A percentile compares a stretch with the other conserved stretches of the same genome.
phyloP scores from a whole-genome alignment of 2,113 vertebrate genomes.

The Cervus canadensis region DNA sequence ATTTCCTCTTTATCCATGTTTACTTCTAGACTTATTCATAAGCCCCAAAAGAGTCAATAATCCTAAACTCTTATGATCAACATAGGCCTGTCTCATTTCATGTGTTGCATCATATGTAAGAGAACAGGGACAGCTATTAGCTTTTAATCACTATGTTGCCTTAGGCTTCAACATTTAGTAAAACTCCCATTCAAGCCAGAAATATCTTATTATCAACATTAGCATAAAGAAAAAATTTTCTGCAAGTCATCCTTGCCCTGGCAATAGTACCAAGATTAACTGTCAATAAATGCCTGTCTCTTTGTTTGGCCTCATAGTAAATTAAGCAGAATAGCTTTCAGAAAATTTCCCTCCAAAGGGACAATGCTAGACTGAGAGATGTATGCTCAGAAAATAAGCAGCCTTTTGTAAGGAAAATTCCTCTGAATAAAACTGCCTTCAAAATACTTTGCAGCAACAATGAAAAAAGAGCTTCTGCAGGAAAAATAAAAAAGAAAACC shows the following conservation, averaged over 20 bases:
- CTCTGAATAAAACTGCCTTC: constrained; percentile 39
- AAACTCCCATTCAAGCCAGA: not conserved
- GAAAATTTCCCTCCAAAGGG: constrained; percentile 38
- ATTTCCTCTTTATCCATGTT: not conserved
- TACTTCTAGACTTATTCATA: not conserved
- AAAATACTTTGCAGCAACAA: constrained; percentile 12
- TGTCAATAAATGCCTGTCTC: constrained; percentile 7
- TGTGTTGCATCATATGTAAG: not conserved
- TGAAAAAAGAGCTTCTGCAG: constrained; percentile 25
- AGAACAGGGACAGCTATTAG: not conserved
- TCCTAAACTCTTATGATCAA: not conserved
- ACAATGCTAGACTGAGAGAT: constrained; percentile 36
- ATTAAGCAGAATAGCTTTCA: constrained; percentile 34
- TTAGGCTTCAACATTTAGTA: constrained; percentile 19
- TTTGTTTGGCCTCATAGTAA: constrained; percentile 48
- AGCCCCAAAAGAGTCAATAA: not conserved
- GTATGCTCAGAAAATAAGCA: constrained; percentile 13
- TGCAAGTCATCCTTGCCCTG: constrained; percentile 47
- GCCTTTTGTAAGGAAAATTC: constrained; percentile 59
- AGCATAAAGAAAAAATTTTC: not conserved
- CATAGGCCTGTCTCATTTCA: not conserved
- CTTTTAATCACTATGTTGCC: not conserved
- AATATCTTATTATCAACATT: not conserved
- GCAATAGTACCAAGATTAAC: not conserved
- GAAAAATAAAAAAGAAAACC: constrained; percentile 39